Conservation (phyloP, 2,113 vertebrate genomes). For the Tetrao urogallus region DNA sequence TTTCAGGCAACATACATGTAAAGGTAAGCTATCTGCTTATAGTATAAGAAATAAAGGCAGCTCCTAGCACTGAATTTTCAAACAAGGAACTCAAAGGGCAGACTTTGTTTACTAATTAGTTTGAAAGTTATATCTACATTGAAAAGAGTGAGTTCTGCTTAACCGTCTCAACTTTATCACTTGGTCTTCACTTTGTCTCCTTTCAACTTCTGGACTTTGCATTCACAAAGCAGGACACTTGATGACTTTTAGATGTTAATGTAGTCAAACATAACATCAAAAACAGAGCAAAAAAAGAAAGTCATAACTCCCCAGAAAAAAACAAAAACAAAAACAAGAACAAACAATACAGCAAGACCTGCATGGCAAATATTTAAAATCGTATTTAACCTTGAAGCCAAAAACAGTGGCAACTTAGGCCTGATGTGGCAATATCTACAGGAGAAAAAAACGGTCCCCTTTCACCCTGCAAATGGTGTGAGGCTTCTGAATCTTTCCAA, state of each 20-base stretch:
- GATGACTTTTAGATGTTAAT: background rate
- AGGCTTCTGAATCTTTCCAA: background rate
- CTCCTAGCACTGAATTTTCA: background rate
- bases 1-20: background rate
- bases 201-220: background rate
- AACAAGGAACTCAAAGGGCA: background rate
- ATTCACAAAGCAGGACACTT: background rate
- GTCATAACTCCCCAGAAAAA: background rate
- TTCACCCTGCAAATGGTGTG: background rate
- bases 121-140: background rate
- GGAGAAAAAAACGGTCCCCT: background rate
- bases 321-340: background rate
- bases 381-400: background rate
- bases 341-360: background rate
- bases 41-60: no score
- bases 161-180: background rate
- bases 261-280: background rate
- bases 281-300: accelerated
- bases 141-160: background rate
- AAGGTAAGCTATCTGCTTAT: background rate
- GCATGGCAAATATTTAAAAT: background rate
- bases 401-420: background rate
- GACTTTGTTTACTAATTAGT: background rate
- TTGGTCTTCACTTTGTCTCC: background rate
- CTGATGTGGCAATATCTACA: background rate